phyloP scores from a whole-genome alignment of 2,888 invertebrate species.

The Deilephila porcellus region DNA sequence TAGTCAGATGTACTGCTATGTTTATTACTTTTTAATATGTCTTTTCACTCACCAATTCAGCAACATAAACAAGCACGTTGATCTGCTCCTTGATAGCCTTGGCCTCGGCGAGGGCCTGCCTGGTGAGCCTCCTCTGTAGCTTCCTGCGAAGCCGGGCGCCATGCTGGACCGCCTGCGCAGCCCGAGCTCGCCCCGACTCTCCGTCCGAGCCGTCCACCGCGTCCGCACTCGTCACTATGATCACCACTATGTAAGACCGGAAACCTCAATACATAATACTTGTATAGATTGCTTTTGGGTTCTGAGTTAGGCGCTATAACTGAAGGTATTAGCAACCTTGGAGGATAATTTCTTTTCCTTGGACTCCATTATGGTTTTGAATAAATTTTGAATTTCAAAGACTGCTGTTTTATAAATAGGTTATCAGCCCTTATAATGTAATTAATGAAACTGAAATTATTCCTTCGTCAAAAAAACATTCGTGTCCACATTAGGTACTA shows the following conservation, averaged over 20 bases:
- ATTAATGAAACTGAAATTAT: too few relatives aligned
- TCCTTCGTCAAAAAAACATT: too few relatives aligned
- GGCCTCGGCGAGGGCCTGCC: constrained; percentile 91
- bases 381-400: too few relatives aligned
- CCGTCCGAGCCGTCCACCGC: constrained; percentile 54
- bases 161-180: constrained; percentile 91
- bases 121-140: constrained; percentile 89
- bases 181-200: constrained; percentile 81
- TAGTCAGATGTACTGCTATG: too few relatives aligned
- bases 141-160: constrained; percentile 91
- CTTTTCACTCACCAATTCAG: constrained; percentile 87
- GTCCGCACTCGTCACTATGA: constrained; percentile 76
- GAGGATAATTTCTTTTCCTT: too few relatives aligned
- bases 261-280: constrained; percentile 31
- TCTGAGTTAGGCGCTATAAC: too few relatives aligned
- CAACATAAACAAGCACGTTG: constrained; percentile 90
- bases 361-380: too few relatives aligned
- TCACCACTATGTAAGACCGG: constrained; percentile 66
- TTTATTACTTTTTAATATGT: too few relatives aligned
- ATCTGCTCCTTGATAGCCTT: constrained; percentile 92
- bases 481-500: too few relatives aligned
- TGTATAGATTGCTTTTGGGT: neutral
- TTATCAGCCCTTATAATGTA: too few relatives aligned
- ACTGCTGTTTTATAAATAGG: too few relatives aligned
- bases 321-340: too few relatives aligned